phyloP scores from a whole-genome alignment of 2,113 vertebrate genomes.

The Cettia cetti region DNA sequence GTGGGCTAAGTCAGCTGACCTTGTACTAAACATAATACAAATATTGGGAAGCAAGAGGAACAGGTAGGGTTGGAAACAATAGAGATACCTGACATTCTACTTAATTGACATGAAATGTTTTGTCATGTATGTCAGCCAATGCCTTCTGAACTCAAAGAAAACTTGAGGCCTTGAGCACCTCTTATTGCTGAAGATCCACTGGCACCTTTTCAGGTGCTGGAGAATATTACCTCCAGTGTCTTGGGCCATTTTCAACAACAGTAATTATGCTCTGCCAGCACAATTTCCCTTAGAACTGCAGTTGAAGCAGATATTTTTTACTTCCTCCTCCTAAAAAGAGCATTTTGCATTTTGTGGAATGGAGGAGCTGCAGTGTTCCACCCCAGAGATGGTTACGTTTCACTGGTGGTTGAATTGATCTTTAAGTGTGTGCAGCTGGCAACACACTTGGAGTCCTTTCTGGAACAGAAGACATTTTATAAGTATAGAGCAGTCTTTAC shows the following conservation, averaged over 20 bases:
- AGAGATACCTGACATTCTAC: background rate
- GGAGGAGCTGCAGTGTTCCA: background rate
- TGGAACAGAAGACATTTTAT: background rate
- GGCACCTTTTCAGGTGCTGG: background rate
- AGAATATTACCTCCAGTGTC: background rate
- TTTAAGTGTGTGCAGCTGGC: background rate
- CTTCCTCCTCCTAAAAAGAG: background rate
- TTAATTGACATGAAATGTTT: background rate
- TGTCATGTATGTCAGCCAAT: background rate
- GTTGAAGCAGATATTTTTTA: background rate
- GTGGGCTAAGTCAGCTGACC: background rate
- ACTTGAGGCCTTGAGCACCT: background rate
- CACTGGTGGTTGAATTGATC: background rate
- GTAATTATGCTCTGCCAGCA: background rate
- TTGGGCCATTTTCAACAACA: background rate
- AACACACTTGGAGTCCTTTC: background rate
- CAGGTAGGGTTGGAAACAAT: background rate
- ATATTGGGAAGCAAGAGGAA: rapidly evolving
- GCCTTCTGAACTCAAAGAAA: background rate
- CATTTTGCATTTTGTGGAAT: background rate
- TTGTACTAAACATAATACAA: background rate
- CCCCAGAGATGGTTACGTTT: background rate
- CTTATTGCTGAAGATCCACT: background rate
- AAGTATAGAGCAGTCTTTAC: background rate
- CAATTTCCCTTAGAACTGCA: background rate